Evolutionary conservation across 2,888 invertebrate genomes (phyloP), one percentile per base, ranked within the genome.

Genomic region (Brachypterus glaber): DNA sequence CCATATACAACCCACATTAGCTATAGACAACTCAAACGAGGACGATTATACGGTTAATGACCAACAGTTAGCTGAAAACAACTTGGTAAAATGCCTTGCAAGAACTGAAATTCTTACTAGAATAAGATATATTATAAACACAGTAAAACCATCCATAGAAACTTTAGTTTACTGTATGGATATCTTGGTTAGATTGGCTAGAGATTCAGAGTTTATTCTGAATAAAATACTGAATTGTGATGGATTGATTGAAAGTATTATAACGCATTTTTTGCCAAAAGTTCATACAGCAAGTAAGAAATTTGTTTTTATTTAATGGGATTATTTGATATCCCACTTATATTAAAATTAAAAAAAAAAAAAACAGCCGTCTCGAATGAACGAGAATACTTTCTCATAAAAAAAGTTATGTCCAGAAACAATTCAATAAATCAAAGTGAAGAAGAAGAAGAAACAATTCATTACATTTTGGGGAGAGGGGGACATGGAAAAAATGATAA

Each of bases 1-100:
- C 14, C 62, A 72, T 45, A 61, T 72, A 48, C 79, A 82, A 52
- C 83, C 86, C 3, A 60, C 62, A 34, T 57, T 70, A 26, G 64
- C 60, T 9, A 57, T 67, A 3, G 59, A 65, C 48, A 51, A 60
- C 39, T 50, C 55, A 26, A 63, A 64, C 39, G 53, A 53, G 35
- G 73, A 75, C 46, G 73, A 75, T 36, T 69, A 67, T 36, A 82
- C 82, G 40, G 71, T 89, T 47, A 88, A 87, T 57, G 93, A 95
- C 66, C 83, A 83, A 55, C 86, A 92, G 62, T 64, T 93, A 36
- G 80, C 85, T 5, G 87, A 89, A 68, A 73, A 80, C 17, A 90
- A 93, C 69, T 67, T 92, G 3, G 71, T 90, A 25, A 72, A 79
- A 49, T 81, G 82, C 44, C 66, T 83, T 16, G 55, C 82, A 12